Conservation (phyloP, 2,113 vertebrate genomes). For the Ibidorhyncha struthersii region DNA sequence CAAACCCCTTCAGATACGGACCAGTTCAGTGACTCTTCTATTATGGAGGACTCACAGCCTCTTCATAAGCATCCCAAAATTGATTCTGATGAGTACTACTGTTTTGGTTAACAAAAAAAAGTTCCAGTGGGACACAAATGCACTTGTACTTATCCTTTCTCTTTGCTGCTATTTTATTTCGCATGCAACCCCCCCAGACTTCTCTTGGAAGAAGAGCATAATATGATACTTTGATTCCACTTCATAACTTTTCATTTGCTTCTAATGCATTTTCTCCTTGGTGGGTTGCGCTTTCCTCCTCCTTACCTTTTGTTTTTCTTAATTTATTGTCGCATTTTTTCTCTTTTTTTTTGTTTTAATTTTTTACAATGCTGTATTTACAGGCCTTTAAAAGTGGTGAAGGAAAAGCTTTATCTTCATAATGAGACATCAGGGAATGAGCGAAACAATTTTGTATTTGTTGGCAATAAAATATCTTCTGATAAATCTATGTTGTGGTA, state of each 20-base stretch:
- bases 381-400: constrained; percentile 34
- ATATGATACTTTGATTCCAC: constrained; percentile 61
- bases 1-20: constrained; percentile 86
- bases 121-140: constrained; percentile 56
- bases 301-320: constrained; percentile 44
- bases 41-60: constrained; percentile 76
- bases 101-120: constrained; percentile 82
- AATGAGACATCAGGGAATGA: constrained; percentile 52
- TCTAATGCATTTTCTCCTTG: constrained; percentile 28
- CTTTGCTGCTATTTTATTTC: constrained; percentile 76
- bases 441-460: constrained; percentile 59
- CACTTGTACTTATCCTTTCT: constrained; percentile 68
- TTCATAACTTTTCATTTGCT: constrained; percentile 57
- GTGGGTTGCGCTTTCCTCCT: background rate
- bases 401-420: constrained; percentile 70
- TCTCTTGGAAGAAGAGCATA: constrained; percentile 32
- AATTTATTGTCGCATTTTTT: constrained; percentile 74
- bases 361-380: constrained; percentile 46
- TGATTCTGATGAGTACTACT: constrained; percentile 94
- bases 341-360: background rate
- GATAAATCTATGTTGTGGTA: constrained; percentile 1
- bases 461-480: constrained; percentile 75
- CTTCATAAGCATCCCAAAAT: constrained; percentile 78
- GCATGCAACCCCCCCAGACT: constrained; percentile 1
- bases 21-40: constrained; percentile 81